Evolutionary conservation across 2,797 vertebrate species (phyloP), one percentile per base, ranked within the genome.

Genomic region (Characodon lateralis): DNA sequence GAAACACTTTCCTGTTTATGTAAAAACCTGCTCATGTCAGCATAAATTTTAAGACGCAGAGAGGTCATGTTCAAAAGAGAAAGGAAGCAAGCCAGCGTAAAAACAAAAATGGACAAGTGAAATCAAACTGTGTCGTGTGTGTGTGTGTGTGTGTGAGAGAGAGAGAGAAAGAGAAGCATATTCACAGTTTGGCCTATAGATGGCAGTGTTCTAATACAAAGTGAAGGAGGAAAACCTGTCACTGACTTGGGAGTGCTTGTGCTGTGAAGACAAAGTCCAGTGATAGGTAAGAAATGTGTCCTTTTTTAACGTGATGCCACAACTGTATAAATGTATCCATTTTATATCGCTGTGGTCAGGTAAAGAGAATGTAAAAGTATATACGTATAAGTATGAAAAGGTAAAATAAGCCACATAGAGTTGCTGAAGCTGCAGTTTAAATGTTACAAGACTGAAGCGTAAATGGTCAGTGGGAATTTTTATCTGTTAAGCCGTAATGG

Each of bases 151-250:
- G 51, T 53, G 20, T 55, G 51, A 16, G 28, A 43, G 71, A 35
- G n/a, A 31, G n/a, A 13, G 10, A 43, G 55, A n/a, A 31, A 50
- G n/a, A 81, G 24, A 9, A 5, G 55, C 71, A 83, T 74, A 77
- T 87, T 73, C 73, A 43, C 16, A 5, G 39, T 86, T 93, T n/a
- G 83, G 83, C 43, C 96, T 58, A 94, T 95, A 96, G 96, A 95
- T 96, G 96, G 95, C 96, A 95, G 93, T 95, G 69, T 91, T 92
- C 90, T 88, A 87, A 93, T 94, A 94, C 89, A 85, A 92, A 94
- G 94, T 91, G 82, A 84, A 88, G 78, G 75, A 71, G 65, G 43
- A 35, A n/a, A 68, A 71, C 8, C 20, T 12, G 56, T 31, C 77
- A 73, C 39, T 39, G 82, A 53, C 72, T 71, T 56, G 68, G n/a